These are phyloP conservation scores for Oedothorax gibbosus DNA, from an alignment of 1,140 invertebrate species.

Conservation along the genomic window DNA sequence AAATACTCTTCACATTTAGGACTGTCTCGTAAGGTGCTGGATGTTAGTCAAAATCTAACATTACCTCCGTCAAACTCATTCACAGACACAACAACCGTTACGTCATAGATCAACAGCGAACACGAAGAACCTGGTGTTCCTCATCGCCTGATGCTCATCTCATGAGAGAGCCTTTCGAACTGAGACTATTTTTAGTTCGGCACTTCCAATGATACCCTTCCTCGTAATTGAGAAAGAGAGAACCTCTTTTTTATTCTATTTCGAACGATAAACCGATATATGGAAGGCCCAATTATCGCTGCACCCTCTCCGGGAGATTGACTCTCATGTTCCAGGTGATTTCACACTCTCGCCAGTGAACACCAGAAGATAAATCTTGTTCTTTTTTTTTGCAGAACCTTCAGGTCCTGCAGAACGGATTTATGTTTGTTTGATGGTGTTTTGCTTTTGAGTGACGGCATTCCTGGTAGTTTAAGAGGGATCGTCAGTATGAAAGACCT, in stretches of 20 bases:
- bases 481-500: too few relatives aligned
- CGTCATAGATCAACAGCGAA: background rate
- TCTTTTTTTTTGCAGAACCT: too few relatives aligned
- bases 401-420: too few relatives aligned
- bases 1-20: too few relatives aligned
- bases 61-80: too few relatives aligned
- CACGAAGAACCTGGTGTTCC: conserved; percentile 3
- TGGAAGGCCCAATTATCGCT: conserved; percentile 32
- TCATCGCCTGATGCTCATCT: background rate
- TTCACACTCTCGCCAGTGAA: background rate
- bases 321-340: background rate
- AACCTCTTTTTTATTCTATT: background rate
- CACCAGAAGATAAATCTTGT: background rate
- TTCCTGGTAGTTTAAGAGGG: too few relatives aligned
- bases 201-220: conserved; percentile 10
- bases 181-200: conserved; percentile 44
- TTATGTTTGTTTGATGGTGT: too few relatives aligned
- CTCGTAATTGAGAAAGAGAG: background rate
- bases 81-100: too few relatives aligned
- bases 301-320: background rate
- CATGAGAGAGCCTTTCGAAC: background rate
- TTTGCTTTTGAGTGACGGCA: too few relatives aligned
- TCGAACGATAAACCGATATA: conserved; percentile 35
- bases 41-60: too few relatives aligned
- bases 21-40: too few relatives aligned